Evolutionary conservation across 2,888 invertebrate species (phyloP).

Genomic region (Entomobrya proxima): DNA sequence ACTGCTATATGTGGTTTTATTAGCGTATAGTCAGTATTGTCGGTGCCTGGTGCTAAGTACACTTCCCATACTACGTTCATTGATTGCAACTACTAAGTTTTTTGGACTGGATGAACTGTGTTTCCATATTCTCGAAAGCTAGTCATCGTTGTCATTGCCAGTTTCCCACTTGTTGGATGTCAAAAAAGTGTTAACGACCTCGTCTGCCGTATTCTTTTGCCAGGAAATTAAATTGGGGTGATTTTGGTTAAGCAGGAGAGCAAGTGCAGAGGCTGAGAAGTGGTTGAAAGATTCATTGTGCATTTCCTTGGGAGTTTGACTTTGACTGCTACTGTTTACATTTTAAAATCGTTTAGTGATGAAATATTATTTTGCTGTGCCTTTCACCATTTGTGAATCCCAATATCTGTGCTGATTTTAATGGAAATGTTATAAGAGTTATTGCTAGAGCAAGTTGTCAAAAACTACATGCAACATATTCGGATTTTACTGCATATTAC

Average conservation of each 20-base stretch:
- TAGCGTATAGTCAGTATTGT: not conserved
- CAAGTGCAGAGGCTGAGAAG: not conserved
- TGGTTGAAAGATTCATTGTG: slow-evolving; percentile 13
- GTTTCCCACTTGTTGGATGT: not conserved
- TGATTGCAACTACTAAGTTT: too few species aligned
- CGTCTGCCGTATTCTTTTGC: too few species aligned
- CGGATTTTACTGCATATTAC: not conserved
- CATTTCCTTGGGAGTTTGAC: not conserved
- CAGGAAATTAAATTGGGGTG: not conserved
- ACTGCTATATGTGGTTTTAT: not conserved
- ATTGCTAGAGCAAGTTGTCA: not conserved
- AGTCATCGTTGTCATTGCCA: not conserved
- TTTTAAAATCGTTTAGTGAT: not conserved
- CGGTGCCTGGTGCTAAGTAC: not conserved
- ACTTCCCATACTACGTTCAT: too few species aligned
- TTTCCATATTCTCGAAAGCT: not conserved
- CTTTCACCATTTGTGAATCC: not conserved
- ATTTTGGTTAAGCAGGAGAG: not conserved
- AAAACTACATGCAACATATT: not conserved
- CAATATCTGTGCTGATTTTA: not conserved
- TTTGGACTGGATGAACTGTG: not conserved
- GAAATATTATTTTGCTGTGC: not conserved
- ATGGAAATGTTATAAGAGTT: too few species aligned
- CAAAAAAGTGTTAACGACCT: slow-evolving; percentile 9
- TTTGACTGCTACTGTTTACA: not conserved